These are phyloP conservation scores for Rhizoglyphus robini DNA, from an alignment of 1,140 invertebrate species.

Conservation along the genomic window DNA sequence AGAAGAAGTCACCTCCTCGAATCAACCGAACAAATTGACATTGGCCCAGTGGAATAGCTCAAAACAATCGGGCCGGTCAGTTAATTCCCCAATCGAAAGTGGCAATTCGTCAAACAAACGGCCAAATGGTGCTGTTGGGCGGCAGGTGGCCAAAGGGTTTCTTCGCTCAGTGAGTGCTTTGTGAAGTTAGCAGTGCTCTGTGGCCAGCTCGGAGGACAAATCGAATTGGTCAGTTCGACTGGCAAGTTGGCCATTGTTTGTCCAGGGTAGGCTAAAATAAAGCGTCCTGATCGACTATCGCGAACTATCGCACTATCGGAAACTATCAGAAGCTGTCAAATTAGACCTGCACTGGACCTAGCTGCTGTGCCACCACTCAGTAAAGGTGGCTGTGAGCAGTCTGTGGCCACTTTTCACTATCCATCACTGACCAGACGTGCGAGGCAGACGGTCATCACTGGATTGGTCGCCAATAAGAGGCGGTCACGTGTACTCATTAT, in stretches of 20 bases:
- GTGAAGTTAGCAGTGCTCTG: background rate
- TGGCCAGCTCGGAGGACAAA: too few relatives aligned
- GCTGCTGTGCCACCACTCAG: background rate
- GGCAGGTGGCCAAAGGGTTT: constrained; percentile 18
- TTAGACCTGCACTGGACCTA: background rate
- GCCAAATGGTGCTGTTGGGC: background rate
- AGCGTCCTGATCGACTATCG: too few relatives aligned
- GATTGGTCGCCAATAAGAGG: constrained; percentile 10
- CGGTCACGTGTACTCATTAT: constrained; percentile 13
- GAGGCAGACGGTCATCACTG: constrained; percentile 6
- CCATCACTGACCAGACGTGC: constrained; percentile 8
- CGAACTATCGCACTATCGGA: too few relatives aligned
- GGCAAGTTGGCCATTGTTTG: background rate
- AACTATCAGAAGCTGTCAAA: constrained; percentile 13
- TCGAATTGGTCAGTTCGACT: background rate
- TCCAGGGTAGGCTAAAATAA: background rate
- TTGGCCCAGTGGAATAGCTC: background rate
- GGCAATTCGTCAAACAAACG: background rate
- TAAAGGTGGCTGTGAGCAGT: background rate
- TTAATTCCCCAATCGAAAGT: background rate
- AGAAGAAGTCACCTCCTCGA: background rate
- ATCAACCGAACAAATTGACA: background rate
- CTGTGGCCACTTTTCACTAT: background rate
- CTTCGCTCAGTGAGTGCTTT: background rate
- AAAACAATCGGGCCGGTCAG: background rate